A percentile compares a stretch with the other conserved stretches of the same genome.
Evolutionary conservation across 2,888 invertebrate species (phyloP).

Genomic region (Micropterix aruncella): DNA sequence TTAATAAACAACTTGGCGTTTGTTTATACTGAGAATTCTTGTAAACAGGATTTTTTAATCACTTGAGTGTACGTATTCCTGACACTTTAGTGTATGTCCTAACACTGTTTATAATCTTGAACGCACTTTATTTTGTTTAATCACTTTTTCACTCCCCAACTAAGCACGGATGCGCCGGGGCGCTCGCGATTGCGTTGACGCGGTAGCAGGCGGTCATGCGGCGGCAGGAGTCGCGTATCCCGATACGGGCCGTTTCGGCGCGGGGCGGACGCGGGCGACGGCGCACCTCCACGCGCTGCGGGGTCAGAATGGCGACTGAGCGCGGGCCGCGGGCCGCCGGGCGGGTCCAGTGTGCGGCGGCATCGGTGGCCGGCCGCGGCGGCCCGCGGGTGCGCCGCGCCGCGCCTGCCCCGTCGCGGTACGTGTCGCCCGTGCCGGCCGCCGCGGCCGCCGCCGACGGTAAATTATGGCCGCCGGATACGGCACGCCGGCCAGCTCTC

Average conservation of each 20-base stretch:
- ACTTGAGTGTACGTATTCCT: too few species aligned
- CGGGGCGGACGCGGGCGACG: too few species aligned
- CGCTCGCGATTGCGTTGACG: neutral
- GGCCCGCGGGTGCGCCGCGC: constrained; percentile 17
- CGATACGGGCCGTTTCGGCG: constrained; percentile 11
- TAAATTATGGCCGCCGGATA: constrained; percentile 5
- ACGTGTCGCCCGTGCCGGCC: constrained; percentile 7
- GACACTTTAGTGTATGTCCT: too few species aligned
- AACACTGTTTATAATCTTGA: too few species aligned
- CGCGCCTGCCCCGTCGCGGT: constrained; percentile 10
- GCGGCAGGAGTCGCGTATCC: constrained; percentile 2
- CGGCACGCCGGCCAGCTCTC: constrained; percentile 7
- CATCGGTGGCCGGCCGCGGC: constrained; percentile 24
- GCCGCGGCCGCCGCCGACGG: constrained; percentile 7
- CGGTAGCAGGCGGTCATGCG: neutral
- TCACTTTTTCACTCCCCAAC: too few species aligned
- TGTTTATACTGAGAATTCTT: too few species aligned
- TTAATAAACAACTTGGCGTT: too few species aligned
- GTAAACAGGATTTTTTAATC: too few species aligned
- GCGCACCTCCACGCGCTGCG: constrained; percentile 16
- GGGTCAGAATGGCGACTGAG: constrained; percentile 25
- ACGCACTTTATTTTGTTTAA: too few species aligned
- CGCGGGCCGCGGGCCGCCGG: constrained; percentile 31
- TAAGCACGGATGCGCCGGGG: too few species aligned
- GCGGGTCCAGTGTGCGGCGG: too few species aligned